Evolutionary conservation across 2,113 vertebrate genomes (phyloP).

Genomic region (Campylomormyrus tamandua): DNA sequence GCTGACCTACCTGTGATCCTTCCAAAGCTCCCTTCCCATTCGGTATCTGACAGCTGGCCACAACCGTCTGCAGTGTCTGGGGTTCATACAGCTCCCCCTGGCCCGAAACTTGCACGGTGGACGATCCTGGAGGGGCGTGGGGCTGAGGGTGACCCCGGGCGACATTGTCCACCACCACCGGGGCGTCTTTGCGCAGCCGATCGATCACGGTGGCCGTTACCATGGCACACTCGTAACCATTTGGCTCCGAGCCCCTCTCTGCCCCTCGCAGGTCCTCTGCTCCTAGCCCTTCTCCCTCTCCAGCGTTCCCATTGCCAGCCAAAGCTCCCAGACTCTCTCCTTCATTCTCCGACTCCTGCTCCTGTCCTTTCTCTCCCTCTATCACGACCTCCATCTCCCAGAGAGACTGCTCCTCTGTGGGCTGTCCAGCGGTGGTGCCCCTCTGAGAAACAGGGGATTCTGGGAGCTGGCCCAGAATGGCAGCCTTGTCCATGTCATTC

Average conservation of each 20-base stretch:
- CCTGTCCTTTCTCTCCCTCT: slow-evolving; percentile 36
- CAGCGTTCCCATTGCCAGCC: slow-evolving; percentile 17
- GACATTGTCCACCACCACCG: slow-evolving; percentile 9
- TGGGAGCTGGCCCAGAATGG: slow-evolving; percentile 27
- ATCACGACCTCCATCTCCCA: slow-evolving; percentile 56
- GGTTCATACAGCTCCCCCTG: slow-evolving; percentile 61
- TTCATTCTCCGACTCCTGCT: slow-evolving; percentile 18
- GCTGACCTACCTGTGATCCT: slow-evolving; percentile 63
- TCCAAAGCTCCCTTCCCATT: slow-evolving; percentile 61
- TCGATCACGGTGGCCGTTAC: slow-evolving; percentile 38
- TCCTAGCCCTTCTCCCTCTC: slow-evolving; percentile 25
- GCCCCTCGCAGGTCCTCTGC: slow-evolving; percentile 20
- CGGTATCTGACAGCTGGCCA: slow-evolving; percentile 64
- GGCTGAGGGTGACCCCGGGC: slow-evolving; percentile 6
- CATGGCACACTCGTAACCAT: slow-evolving; percentile 45
- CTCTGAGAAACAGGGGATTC: slow-evolving; percentile 27
- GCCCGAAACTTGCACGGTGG: slow-evolving; percentile 45
- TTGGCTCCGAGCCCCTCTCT: background rate
- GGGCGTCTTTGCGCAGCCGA: slow-evolving; percentile 32
- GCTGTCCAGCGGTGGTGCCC: slow-evolving; percentile 20
- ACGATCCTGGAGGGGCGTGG: slow-evolving; percentile 23
- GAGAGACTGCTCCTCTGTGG: slow-evolving; percentile 28
- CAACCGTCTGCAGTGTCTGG: slow-evolving; percentile 65
- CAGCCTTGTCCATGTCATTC: slow-evolving; percentile 23
- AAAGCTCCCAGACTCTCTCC: background rate